A percentile compares a stretch with the other conserved stretches of the same genome.
These are phyloP conservation scores for Discoglossus pictus DNA, from an alignment of 2,797 vertebrate species.

Conservation along the genomic window DNA sequence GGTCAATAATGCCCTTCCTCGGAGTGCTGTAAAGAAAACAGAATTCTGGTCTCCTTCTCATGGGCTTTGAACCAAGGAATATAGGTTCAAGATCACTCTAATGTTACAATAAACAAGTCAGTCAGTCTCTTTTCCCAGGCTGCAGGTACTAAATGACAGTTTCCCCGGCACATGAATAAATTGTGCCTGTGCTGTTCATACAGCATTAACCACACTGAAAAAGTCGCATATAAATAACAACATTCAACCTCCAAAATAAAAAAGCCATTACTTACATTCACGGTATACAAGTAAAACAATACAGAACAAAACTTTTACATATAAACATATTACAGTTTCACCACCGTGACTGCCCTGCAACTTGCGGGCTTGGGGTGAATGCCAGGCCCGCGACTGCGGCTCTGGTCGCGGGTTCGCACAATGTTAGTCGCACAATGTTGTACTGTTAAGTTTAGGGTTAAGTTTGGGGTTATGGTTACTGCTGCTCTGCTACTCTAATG, in stretches of 20 bases:
- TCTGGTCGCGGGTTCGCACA: too few relatives aligned
- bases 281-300: too few relatives aligned
- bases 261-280: too few relatives aligned
- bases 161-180: conserved; percentile 25
- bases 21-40: conserved; percentile 27
- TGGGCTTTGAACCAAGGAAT: conserved; percentile 34
- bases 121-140: conserved; percentile 24
- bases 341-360: too few relatives aligned
- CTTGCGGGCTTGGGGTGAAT: too few relatives aligned
- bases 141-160: conserved; percentile 27
- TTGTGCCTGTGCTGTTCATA: conserved; percentile 27
- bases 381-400: too few relatives aligned
- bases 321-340: too few relatives aligned
- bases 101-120: conserved; percentile 46
- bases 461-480: too few relatives aligned
- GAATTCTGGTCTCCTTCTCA: conserved; percentile 10
- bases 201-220: conserved; percentile 38
- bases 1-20: conserved; percentile 35
- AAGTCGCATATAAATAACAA: conserved; percentile 6
- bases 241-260: conserved; percentile 15
- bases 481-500: too few relatives aligned
- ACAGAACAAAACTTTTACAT: too few relatives aligned
- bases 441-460: too few relatives aligned
- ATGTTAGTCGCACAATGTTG: too few relatives aligned
- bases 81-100: conserved; percentile 44